Evolutionary conservation across 2,113 vertebrate genomes (phyloP).

Genomic region (Apaloderma vittatum): DNA sequence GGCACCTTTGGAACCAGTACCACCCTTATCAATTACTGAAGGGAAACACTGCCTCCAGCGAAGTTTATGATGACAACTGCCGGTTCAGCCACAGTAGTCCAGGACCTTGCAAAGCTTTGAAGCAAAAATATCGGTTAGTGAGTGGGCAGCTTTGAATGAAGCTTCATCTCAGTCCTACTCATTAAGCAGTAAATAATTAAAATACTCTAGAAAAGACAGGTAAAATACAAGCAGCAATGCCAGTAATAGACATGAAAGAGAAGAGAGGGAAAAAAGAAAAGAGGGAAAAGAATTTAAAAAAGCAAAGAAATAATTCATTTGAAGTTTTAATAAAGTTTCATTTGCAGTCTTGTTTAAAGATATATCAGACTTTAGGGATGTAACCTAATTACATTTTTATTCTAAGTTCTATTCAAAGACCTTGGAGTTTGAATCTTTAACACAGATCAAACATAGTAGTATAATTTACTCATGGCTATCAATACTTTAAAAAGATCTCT

Average conservation of each 20-base stretch:
- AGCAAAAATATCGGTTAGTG: constrained; percentile 43
- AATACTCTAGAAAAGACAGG: constrained; percentile 77
- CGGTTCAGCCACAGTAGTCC: neutral
- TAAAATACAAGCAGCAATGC: constrained; percentile 81
- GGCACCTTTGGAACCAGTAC: neutral
- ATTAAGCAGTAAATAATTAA: constrained; percentile 85
- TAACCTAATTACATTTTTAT: constrained; percentile 87
- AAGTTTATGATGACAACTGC: neutral
- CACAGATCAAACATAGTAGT: constrained; percentile 84
- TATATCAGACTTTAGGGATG: constrained; percentile 86
- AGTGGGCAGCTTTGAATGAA: constrained; percentile 54
- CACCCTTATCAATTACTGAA: neutral
- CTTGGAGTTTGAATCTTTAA: constrained; percentile 82
- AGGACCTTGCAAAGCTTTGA: constrained; percentile 64
- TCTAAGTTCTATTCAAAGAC: constrained; percentile 79
- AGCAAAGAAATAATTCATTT: constrained; percentile 86
- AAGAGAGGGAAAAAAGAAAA: constrained; percentile 76
- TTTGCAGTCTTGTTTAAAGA: constrained; percentile 85
- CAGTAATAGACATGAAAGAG: constrained; percentile 84
- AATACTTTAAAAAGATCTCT: constrained; percentile 87
- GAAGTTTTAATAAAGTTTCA: constrained; percentile 86
- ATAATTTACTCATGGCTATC: constrained; percentile 90
- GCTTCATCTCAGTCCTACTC: constrained; percentile 66
- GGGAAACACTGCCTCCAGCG: constrained; percentile 19
- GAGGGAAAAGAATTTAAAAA: constrained; percentile 78